A percentile compares a stretch with the other conserved stretches of the same genome.
These are phyloP conservation scores for Parascotia fuliginaria DNA, from an alignment of 2,888 invertebrate species.

Conservation along the genomic window DNA sequence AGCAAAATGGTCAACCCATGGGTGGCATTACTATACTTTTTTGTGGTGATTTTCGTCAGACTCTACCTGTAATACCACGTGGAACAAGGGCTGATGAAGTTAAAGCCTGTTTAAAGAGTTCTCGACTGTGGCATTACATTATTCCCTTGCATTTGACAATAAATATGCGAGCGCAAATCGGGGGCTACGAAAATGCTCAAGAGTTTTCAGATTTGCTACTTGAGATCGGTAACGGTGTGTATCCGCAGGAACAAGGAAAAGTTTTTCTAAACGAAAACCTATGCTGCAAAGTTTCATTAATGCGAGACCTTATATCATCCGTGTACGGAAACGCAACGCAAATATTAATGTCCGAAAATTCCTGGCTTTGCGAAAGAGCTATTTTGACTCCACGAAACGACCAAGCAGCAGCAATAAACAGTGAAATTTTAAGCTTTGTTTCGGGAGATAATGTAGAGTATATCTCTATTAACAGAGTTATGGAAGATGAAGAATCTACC, in stretches of 20 bases:
- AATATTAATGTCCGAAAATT: no score
- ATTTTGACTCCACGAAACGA: no score
- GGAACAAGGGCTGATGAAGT: background rate
- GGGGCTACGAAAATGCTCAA: no score
- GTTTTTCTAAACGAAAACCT: background rate
- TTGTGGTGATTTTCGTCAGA: background rate
- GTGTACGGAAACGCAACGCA: no score
- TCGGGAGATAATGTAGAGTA: conserved; percentile 1
- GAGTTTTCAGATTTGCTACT: no score
- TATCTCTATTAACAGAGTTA: conserved; percentile 13
- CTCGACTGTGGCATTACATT: no score
- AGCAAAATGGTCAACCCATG: background rate
- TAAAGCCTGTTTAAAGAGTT: background rate
- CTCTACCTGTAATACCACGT: background rate
- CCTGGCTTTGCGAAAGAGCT: no score
- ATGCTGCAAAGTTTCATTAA: background rate
- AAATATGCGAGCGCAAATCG: no score
- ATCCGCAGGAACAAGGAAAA: conserved; percentile 1
- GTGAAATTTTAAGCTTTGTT: no score
- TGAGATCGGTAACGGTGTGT: no score
- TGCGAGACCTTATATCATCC: background rate
- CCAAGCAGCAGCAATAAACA: no score
- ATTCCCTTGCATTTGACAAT: no score
- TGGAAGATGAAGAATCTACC: conserved; percentile 14
- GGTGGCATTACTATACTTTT: background rate